phyloP scores from a whole-genome alignment of 2,113 vertebrate genomes.

The Xenopus laevis region DNA sequence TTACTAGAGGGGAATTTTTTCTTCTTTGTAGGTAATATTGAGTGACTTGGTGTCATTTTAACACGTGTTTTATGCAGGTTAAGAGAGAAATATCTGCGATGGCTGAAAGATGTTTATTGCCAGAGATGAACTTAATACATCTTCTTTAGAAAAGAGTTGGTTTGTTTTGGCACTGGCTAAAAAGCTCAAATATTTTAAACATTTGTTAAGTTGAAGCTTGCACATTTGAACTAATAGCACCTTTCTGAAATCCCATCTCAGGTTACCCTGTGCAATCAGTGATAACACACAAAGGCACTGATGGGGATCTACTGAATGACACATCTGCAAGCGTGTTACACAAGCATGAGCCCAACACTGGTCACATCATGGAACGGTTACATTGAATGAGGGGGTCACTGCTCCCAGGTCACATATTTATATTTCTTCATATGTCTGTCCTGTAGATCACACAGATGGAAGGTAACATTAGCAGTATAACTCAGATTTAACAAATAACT shows the following conservation, averaged over 20 bases:
- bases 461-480: too few relatives aligned
- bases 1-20: too few relatives aligned
- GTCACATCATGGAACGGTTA: background rate
- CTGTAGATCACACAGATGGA: too few relatives aligned
- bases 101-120: slow-evolving; percentile 76
- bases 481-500: too few relatives aligned
- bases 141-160: slow-evolving; percentile 73
- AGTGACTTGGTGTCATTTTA: slow-evolving; percentile 64
- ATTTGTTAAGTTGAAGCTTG: slow-evolving; percentile 78
- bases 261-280: slow-evolving; percentile 41
- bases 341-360: background rate
- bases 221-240: slow-evolving; percentile 70
- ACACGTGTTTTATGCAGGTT: slow-evolving; percentile 68
- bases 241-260: slow-evolving; percentile 65
- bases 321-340: background rate
- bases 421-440: too few relatives aligned
- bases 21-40: slow-evolving; percentile 52
- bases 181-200: slow-evolving; percentile 79
- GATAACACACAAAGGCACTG: slow-evolving; percentile 31
- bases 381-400: too few relatives aligned
- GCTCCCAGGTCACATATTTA: too few relatives aligned
- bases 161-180: slow-evolving; percentile 75
- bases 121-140: slow-evolving; percentile 72
- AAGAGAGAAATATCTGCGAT: slow-evolving; percentile 75
- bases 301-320: background rate